Evolutionary conservation across 2,797 vertebrate genomes (phyloP).

Genomic region (Anomalospiza imberbis): DNA sequence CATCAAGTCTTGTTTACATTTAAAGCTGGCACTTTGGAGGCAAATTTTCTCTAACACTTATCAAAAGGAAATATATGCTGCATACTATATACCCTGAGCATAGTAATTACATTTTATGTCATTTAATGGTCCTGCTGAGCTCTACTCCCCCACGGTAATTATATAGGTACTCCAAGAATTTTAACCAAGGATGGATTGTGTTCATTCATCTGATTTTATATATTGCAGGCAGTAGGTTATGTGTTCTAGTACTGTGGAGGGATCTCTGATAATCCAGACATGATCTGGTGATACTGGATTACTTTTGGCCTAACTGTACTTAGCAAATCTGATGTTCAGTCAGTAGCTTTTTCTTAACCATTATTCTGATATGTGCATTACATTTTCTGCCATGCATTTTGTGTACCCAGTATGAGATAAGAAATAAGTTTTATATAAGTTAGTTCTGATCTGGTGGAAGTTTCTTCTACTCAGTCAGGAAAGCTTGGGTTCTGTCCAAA

Average conservation of each 20-base stretch:
- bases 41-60: neutral
- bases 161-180: neutral
- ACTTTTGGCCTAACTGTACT: neutral
- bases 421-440: neutral
- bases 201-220: neutral
- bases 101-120: neutral
- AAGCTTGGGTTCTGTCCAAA: neutral
- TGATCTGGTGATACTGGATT: neutral
- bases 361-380: neutral
- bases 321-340: neutral
- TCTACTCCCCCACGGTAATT: neutral
- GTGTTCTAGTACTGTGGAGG: neutral
- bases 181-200: neutral
- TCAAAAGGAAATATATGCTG: neutral
- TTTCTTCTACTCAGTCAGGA: neutral
- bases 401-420: neutral
- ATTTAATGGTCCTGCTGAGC: neutral
- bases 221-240: neutral
- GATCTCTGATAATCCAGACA: neutral
- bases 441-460: neutral
- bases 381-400: neutral
- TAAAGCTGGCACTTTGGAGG: neutral
- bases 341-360: neutral
- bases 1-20: neutral
- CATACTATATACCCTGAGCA: neutral